A percentile compares a stretch with the other conserved stretches of the same genome.
phyloP scores from a whole-genome alignment of 2,888 invertebrate genomes.

The Leistus spinibarbis region DNA sequence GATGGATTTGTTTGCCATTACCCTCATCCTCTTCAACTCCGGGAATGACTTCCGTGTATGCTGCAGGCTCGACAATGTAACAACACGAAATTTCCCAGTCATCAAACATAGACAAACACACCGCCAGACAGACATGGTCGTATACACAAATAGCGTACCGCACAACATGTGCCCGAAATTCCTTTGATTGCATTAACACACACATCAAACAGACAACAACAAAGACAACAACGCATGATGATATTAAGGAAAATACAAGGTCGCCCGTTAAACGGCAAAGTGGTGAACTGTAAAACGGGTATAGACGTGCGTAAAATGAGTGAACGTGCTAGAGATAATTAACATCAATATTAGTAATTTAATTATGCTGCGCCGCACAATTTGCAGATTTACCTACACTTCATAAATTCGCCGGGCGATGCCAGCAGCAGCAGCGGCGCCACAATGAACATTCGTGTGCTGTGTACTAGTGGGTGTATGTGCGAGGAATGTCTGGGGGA shows the following conservation, averaged over 20 bases:
- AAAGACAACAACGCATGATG: neutral
- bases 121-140: neutral
- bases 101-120: neutral
- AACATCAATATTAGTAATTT: slow-evolving; percentile 32
- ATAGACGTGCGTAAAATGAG: neutral
- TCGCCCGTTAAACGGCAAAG: neutral
- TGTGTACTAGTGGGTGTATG: neutral
- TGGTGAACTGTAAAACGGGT: neutral
- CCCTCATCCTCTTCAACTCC: neutral
- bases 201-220: neutral
- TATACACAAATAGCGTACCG: neutral
- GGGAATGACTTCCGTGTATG: neutral
- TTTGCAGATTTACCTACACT: slow-evolving; percentile 25
- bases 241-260: neutral
- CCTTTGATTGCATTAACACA: neutral
- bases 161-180: neutral
- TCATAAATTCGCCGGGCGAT: slow-evolving; percentile 1
- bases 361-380: slow-evolving; percentile 25
- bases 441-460: neutral
- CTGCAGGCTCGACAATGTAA: neutral
- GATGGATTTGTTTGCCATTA: neutral
- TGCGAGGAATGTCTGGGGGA: slow-evolving; percentile 17
- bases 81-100: neutral
- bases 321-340: slow-evolving; percentile 11
- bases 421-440: neutral